Percentiles rank a stretch among this genome's conserved stretches.
Conservation (phyloP, 1,140 invertebrate species). For the Listronotus oregonensis region DNA sequence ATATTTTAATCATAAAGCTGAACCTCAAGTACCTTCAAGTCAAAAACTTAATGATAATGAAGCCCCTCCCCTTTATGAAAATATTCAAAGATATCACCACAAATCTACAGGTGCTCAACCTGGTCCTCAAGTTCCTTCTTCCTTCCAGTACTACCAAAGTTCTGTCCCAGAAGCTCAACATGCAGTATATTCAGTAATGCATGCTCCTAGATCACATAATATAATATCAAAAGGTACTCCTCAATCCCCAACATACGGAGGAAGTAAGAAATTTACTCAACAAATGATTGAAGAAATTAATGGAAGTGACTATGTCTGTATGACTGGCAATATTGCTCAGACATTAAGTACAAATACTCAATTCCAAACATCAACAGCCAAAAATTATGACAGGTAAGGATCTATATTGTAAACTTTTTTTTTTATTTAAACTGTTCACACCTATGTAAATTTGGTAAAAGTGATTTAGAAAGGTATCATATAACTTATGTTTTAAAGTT, state of each 20-base stretch:
- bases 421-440: too few species aligned
- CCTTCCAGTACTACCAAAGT: slow-evolving; percentile 30
- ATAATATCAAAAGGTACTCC: slow-evolving; percentile 11
- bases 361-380: slow-evolving; percentile 53
- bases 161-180: slow-evolving; percentile 53
- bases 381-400: slow-evolving; percentile 51
- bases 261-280: slow-evolving; percentile 37
- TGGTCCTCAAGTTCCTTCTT: slow-evolving; percentile 48
- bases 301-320: slow-evolving; percentile 73
- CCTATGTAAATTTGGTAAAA: too few species aligned
- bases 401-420: slow-evolving; percentile 2
- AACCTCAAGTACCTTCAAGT: slow-evolving; percentile 66
- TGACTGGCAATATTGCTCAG: slow-evolving; percentile 64
- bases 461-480: too few species aligned
- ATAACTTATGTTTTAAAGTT: too few species aligned
- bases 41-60: slow-evolving; percentile 54
- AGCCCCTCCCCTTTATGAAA: slow-evolving; percentile 71
- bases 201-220: slow-evolving; percentile 34
- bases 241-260: slow-evolving; percentile 32
- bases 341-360: slow-evolving; percentile 50
- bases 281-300: slow-evolving; percentile 64
- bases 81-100: slow-evolving; percentile 65
- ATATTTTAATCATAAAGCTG: slow-evolving; percentile 62
- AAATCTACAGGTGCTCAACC: slow-evolving; percentile 45
- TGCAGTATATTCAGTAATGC: slow-evolving; percentile 49